Base-by-base conservation (phyloP, 2,797 vertebrate species). In the Florisuga fusca region DNA sequence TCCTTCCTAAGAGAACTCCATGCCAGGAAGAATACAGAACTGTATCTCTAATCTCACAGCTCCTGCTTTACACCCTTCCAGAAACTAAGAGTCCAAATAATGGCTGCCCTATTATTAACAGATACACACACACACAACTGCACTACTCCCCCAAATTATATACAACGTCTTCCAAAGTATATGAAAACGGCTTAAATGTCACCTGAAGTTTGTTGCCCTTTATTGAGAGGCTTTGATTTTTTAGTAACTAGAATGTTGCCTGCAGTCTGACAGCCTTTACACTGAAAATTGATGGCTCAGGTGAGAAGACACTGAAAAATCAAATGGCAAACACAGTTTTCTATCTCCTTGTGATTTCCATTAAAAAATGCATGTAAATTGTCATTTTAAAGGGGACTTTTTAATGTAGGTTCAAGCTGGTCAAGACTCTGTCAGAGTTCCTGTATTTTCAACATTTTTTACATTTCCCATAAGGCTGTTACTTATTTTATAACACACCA, bases 401-500 rank as follows among this genome's bases (percentile, higher is more conserved):
- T 89, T 76, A 57, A 73, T 4, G 31, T 36, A 45, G 27, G 15
- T 54, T 2, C 53, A 48, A 48, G 46, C 12, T 48, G 46, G 22
- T 22, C 21, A 21, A 48, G 46, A 53, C 13, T 34, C 17, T 27
- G 26, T 7, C 31, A 64, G 41, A 41, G 9, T 34, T 93, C 57
- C 41, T 83, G n/a, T 57, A 17, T 82, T 68, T 82, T 54, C 53
- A 41, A 29, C 15, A 4, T 19, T 50, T 53, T 51, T 51, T 58
- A 33, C 33, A 58, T 62, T 62, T 82, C 46, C 51, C n/a, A 45
- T 68, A 64, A 62, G 1, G 2, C 6, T 45, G 7, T 29, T 81
- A 33, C 0, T 0, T 34, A 11, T 45, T 80, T 71, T n/a, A 14
- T 12, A 26, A 78, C 26, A 11, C 7, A 13, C 26, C 9, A 23